Evolutionary conservation across 2,797 vertebrate species (phyloP), one percentile per base, ranked within the genome.

Genomic region (Cephalopachus bancanus): DNA sequence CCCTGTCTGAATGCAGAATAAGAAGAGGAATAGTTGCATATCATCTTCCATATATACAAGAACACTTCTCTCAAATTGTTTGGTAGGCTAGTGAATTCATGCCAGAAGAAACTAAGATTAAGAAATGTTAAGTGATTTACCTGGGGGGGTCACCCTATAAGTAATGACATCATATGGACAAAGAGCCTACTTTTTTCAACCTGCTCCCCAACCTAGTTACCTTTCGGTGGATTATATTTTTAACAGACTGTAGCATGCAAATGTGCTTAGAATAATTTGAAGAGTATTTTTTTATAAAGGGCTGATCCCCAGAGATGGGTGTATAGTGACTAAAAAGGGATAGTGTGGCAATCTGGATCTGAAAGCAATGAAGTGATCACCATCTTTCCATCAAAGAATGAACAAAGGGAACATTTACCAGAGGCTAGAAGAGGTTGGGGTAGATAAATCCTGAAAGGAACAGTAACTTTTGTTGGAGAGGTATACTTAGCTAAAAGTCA

Each of bases 21-120:
- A 37, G 4, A 67, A 84, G 10, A 28, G 22, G 11, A 12, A 10
- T 74, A 59, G 20, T 24, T 49, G 26, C 26, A 53, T 37, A 33
- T n/a, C 37, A 24, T 76, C 67, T 74, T 69, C 55, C n/a, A 71
- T 30, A 28, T 20, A 12, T 33, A 53, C 3, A 1, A 71, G 49
- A 80, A 64, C 0, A 10, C 20, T 37, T 55, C 55, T 64, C 72
- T 64, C 30, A 79, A 67, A 60, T 37, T 5, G 10, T 59, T 49
- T 89, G 30, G 22, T 57, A 69, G 10, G 15, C 24, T 80, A 62
- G 1, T 3, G 53, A 64, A 83, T 37, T 76, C 17, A 64, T 28
- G 7, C 20, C 57, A 26, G 14, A 92, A 84, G 53, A 95, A 93
- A 84, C 11, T 16, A 71, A 79, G 28, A 78, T 28, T 55, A 37